Base-by-base conservation (phyloP, 2,113 vertebrate genomes). In the Synchiropus splendidus region DNA sequence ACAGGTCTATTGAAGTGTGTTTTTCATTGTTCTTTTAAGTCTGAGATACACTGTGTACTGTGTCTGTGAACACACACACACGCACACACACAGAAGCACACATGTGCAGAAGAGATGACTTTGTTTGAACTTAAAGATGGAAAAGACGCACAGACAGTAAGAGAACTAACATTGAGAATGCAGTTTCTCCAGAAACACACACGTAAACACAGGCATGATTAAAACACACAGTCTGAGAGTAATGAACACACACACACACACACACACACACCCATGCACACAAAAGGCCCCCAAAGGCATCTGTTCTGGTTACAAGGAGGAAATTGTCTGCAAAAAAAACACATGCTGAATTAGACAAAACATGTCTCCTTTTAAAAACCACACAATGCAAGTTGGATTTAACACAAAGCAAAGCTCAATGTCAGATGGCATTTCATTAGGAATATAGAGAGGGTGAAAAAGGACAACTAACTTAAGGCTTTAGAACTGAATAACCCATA, bases 341-440 rank as follows among this genome's bases (percentile, higher is more conserved):
- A 79, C 81, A 83, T 21, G 74, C 80, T 83, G 81, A 66, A 77
- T 70, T 82, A 87, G 83, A 86, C 85, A 84, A 83, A 86, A 87
- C 85, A 86, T 72, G 80, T 79, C 82, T 82, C 51, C 31, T 67
- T 80, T 54, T 59, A 51, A 73, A 49, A 66, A 61, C 60, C 63
- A 67, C 39, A 62, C 34, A 63, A 44, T 32, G 15, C 11, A 5
- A 8, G 21, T 27, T 27, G 21, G 8, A 27, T 27, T 27, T 8
- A 4, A 27, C 21, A 27, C 21, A 27, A 8, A n/a, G n/a, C n/a
- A n/a, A 27, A 27, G 21, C 21, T 27, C 21, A 27, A 8, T 8
- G 8, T 27, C 21, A 27, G 21, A 27, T 27, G 21, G 8, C 8
- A 8, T 27, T 27, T 27, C 4, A 27, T 27, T 27, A 8, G 21